Evolutionary conservation across 2,797 vertebrate species (phyloP).

Genomic region (Sternarchorhynchus goeldii): DNA sequence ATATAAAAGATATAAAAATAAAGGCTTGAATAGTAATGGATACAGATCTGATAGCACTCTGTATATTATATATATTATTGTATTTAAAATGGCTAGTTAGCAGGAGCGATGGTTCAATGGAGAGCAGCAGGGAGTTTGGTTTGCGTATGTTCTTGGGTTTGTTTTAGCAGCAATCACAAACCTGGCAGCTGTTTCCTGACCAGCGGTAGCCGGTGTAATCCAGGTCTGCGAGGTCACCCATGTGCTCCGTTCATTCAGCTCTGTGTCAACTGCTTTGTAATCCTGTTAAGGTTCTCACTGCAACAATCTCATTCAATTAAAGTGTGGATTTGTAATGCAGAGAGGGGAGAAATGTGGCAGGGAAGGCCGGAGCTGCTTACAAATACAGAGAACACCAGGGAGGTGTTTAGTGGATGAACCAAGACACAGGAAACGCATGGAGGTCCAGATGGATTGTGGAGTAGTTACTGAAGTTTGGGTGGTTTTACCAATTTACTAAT

Average conservation of each 20-base stretch:
- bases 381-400: background rate
- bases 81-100: no score
- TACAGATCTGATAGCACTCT: no score
- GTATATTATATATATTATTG: no score
- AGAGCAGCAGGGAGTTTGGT: background rate
- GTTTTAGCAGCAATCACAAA: background rate
- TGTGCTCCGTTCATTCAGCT: conserved; percentile 46
- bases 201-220: conserved; percentile 48
- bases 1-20: no score
- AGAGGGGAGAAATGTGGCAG: conserved; percentile 28
- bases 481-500: no score
- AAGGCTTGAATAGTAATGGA: no score
- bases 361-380: conserved; percentile 23
- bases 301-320: conserved; percentile 63
- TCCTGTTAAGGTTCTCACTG: conserved; percentile 60
- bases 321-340: conserved; percentile 44
- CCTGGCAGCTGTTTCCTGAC: conserved; percentile 22
- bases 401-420: background rate
- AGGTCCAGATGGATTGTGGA: no score
- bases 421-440: background rate
- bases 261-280: conserved; percentile 51
- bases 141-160: conserved; percentile 17
- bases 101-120: no score
- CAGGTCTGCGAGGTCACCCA: conserved; percentile 30
- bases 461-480: no score